Conservation (phyloP, 2,113 vertebrate species). For the Mystacornis crossleyi region DNA sequence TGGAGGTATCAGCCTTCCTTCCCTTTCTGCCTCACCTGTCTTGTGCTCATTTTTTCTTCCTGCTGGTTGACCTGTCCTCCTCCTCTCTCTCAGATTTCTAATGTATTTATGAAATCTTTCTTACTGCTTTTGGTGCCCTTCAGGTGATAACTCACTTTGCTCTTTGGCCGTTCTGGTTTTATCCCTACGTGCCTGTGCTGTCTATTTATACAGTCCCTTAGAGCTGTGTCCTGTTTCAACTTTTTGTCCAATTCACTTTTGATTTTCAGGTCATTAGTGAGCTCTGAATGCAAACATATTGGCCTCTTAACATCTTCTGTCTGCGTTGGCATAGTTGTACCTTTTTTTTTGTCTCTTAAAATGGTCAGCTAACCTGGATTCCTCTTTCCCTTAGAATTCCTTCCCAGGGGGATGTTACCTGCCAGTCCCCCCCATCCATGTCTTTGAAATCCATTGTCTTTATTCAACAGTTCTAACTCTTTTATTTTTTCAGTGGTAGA, state of each 20-base stretch:
- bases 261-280: conserved; percentile 55
- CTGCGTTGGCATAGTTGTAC: not conserved
- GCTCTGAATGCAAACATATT: conserved; percentile 33
- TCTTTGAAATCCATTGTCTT: conserved; percentile 49
- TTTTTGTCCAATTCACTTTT: conserved; percentile 13
- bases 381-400: conserved; percentile 24
- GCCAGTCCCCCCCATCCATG: not conserved
- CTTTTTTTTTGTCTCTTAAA: not conserved
- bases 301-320: conserved; percentile 20
- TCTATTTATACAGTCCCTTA: conserved; percentile 15
- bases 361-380: conserved; percentile 28
- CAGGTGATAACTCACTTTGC: not conserved
- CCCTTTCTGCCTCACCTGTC: not conserved
- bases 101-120: conserved; percentile 4
- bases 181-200: not conserved
- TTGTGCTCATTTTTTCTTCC: not conserved
- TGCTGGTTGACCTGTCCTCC: not conserved
- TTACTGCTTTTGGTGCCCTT: conserved; percentile 21
- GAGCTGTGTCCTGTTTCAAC: not conserved
- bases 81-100: not conserved
- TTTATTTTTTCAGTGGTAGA: not conserved
- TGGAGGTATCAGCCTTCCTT: not conserved
- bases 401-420: not conserved
- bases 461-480: not conserved
- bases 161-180: not conserved